Conservation (phyloP, 2,888 invertebrate genomes). For the Ferdinandea cuprea region DNA sequence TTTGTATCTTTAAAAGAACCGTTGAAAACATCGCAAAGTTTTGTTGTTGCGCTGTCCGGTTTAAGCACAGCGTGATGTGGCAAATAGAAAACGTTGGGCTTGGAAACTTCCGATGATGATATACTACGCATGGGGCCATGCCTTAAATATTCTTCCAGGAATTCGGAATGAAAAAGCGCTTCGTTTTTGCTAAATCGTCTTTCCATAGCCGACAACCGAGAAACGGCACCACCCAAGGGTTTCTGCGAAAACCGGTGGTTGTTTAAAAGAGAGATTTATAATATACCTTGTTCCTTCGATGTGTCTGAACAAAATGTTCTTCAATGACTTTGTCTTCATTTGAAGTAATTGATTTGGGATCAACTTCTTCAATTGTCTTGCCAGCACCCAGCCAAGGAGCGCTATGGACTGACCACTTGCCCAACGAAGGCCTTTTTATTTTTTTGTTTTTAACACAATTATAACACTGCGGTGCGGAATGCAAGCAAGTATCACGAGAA, state of each 20-base stretch:
- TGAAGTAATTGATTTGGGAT: not conserved
- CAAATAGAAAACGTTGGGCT: slow-evolving; percentile 35
- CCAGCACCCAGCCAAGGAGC: slow-evolving; percentile 5
- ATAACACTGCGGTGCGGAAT: too few species aligned
- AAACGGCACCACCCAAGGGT: slow-evolving; percentile 23
- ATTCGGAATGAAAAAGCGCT: slow-evolving; percentile 34
- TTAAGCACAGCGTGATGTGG: slow-evolving; percentile 72
- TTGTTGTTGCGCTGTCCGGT: too few species aligned
- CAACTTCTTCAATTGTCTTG: slow-evolving; percentile 16
- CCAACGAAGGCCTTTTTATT: slow-evolving; percentile 28
- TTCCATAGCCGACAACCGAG: slow-evolving; percentile 31
- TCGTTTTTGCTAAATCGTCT: slow-evolving; percentile 29
- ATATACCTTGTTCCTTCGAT: slow-evolving; percentile 43
- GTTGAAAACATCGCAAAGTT: too few species aligned
- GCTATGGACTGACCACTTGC: slow-evolving; percentile 27
- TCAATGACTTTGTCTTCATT: slow-evolving; percentile 35
- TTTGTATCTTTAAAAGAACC: slow-evolving; percentile 25
- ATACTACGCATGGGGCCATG: slow-evolving; percentile 57
- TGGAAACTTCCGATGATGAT: slow-evolving; percentile 28
- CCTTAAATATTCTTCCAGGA: slow-evolving; percentile 64
- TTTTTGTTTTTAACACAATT: too few species aligned
- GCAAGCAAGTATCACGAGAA: too few species aligned
- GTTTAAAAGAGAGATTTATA: slow-evolving; percentile 49
- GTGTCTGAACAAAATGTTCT: slow-evolving; percentile 43
- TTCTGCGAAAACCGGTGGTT: slow-evolving; percentile 48